A percentile compares a stretch with the other conserved stretches of the same genome.
These are phyloP conservation scores for Cochlearius cochlearius DNA, from an alignment of 2,113 vertebrate genomes.

Conservation along the genomic window DNA sequence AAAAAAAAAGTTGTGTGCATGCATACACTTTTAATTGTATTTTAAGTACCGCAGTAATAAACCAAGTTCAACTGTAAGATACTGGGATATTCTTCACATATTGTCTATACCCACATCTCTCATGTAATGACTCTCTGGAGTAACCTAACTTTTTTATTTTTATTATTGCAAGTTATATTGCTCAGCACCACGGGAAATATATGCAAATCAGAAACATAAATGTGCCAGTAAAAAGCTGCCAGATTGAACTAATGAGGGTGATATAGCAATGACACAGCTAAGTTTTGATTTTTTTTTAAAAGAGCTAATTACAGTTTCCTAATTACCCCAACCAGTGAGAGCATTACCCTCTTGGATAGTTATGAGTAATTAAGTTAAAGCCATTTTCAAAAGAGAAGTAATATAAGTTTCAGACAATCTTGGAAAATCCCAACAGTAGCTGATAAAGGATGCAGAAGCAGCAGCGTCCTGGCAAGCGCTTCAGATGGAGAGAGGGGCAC, in stretches of 20 bases:
- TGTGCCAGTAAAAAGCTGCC: slow-evolving; percentile 49
- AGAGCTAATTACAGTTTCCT: slow-evolving; percentile 69
- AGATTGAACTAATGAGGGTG: slow-evolving; percentile 65
- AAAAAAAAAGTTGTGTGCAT: not conserved
- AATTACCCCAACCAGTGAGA: slow-evolving; percentile 59
- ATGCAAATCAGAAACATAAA: slow-evolving; percentile 73
- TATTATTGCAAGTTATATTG: slow-evolving; percentile 50
- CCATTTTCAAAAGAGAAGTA: slow-evolving; percentile 32
- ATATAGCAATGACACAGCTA: slow-evolving; percentile 53
- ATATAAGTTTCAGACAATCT: slow-evolving; percentile 1
- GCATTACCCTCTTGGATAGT: slow-evolving; percentile 40
- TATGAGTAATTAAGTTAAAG: slow-evolving; percentile 67
- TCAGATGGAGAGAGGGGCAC: not conserved
- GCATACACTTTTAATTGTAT: not conserved
- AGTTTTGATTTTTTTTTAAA: slow-evolving; percentile 45
- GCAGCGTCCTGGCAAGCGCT: not conserved
- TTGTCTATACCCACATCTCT: not conserved
- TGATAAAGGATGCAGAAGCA: not conserved
- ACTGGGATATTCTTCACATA: not conserved
- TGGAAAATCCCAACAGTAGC: not conserved
- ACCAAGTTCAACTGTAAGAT: not conserved
- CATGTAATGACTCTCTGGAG: slow-evolving; percentile 46
- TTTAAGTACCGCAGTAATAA: slow-evolving; percentile 49
- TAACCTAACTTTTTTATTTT: slow-evolving; percentile 56
- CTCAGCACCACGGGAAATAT: slow-evolving; percentile 47